These are phyloP conservation scores for Podiceps cristatus DNA, from an alignment of 2,113 vertebrate genomes.

Conservation along the genomic window DNA sequence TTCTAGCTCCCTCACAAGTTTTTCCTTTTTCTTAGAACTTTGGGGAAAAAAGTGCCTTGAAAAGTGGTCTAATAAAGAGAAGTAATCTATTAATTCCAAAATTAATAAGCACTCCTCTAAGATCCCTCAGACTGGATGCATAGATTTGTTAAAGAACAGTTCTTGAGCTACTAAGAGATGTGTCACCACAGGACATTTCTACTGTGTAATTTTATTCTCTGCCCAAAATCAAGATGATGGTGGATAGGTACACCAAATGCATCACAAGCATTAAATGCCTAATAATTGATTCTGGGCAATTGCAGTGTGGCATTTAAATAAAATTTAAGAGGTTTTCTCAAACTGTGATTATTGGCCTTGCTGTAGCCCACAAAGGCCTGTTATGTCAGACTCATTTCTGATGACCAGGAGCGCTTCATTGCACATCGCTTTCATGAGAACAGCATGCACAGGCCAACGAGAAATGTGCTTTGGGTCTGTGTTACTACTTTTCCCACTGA, in stretches of 20 bases:
- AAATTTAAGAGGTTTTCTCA: conserved; percentile 9
- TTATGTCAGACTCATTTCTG: neutral
- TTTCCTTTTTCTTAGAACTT: conserved; percentile 37
- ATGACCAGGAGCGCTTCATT: neutral
- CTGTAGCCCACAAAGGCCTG: neutral
- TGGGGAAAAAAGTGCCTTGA: conserved; percentile 47
- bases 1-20: conserved; percentile 28
- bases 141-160: conserved; percentile 9
- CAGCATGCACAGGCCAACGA: neutral
- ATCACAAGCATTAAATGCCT: neutral
- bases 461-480: neutral
- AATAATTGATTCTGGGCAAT: neutral
- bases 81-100: neutral
- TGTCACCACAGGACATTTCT: neutral
- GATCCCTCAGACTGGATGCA: neutral
- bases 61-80: neutral
- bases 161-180: conserved; percentile 2
- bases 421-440: neutral
- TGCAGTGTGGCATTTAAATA: conserved; percentile 19
- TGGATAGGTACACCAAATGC: neutral
- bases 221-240: neutral
- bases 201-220: neutral
- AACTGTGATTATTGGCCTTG: neutral
- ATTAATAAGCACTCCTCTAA: neutral
- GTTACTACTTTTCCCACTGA: neutral